phyloP scores from a whole-genome alignment of 2,113 vertebrate genomes.

The Pycnonotus jocosus region DNA sequence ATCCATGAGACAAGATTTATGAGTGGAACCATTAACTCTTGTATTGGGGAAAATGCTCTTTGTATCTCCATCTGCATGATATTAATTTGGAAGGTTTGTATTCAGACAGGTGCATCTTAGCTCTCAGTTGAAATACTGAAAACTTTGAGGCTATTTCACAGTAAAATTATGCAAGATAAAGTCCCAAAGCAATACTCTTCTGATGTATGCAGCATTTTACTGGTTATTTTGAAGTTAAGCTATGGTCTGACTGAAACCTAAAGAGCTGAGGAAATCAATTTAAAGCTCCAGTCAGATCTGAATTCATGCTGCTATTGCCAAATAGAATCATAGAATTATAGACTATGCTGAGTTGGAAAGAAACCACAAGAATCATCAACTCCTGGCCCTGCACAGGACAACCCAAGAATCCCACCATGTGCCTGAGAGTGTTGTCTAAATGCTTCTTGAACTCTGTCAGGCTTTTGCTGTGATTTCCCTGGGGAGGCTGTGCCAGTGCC shows the following conservation, averaged over 20 bases:
- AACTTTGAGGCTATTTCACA: background rate
- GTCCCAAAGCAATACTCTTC: background rate
- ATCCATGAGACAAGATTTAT: slow-evolving; percentile 45
- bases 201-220: background rate
- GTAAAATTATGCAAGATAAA: background rate
- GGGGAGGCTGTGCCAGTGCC: background rate
- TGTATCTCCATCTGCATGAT: background rate
- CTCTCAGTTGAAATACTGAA: background rate
- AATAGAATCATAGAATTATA: background rate
- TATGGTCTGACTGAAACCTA: background rate
- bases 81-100: background rate
- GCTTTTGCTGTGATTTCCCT: background rate
- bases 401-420: background rate
- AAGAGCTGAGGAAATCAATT: background rate
- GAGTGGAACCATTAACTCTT: slow-evolving; percentile 31
- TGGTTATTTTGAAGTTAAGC: background rate
- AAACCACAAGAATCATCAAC: background rate
- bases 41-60: background rate
- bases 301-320: background rate
- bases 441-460: background rate
- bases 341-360: background rate
- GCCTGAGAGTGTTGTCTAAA: background rate
- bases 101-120: background rate
- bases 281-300: background rate
- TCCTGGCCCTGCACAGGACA: background rate